Evolutionary conservation across 2,113 vertebrate genomes (phyloP), one percentile per base, ranked within the genome.

Genomic region (Pteropus alecto): DNA sequence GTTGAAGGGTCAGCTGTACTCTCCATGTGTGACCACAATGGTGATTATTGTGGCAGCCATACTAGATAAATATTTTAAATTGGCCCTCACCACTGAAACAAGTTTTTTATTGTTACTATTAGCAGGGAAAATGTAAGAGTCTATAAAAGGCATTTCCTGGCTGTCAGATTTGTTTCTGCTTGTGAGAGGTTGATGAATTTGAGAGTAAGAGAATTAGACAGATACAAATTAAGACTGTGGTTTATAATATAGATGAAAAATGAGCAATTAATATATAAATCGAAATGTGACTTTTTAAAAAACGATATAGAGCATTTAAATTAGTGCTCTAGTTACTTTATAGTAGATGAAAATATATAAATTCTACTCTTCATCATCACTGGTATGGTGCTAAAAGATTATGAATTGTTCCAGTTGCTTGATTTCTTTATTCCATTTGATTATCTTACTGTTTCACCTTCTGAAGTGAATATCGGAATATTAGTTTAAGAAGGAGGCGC

Each of bases 61-160:
- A 95, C n/a, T 79, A 87, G 94, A 5, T 70, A 96, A 30, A 41
- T 89, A 67, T 78, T 95, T 95, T 84, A 87, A 38, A 65, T 83
- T 87, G 26, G 12, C 63, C 19, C 67, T 90, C 18, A 24, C 19
- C 35, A 70, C 21, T 65, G 65, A 96, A 77, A 51, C 65, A 46
- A 18, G 56, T 86, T 90, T 91, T 24, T 91, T 65, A 65, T 65
- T 89, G 7, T 71, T 67, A 54, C 58, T 70, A n/a, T 56, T 58
- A 22, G 26, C 5, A 22, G 3, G 18, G n/a, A 24, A 15, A 9
- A 24, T 1, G 10, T 4, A 48, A 22, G 30, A 30, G 38, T 85
- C 61, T 87, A 15, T 68, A 92, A 67, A 81, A 73, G 81, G 46
- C 51, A 46, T 89, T 93, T 92, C 7, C 28, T 91, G 43, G 6